Percentiles rank a stretch among this genome's conserved stretches.
phyloP scores from a whole-genome alignment of 2,797 vertebrate species.

The Melanotaenia parkinsoni region DNA sequence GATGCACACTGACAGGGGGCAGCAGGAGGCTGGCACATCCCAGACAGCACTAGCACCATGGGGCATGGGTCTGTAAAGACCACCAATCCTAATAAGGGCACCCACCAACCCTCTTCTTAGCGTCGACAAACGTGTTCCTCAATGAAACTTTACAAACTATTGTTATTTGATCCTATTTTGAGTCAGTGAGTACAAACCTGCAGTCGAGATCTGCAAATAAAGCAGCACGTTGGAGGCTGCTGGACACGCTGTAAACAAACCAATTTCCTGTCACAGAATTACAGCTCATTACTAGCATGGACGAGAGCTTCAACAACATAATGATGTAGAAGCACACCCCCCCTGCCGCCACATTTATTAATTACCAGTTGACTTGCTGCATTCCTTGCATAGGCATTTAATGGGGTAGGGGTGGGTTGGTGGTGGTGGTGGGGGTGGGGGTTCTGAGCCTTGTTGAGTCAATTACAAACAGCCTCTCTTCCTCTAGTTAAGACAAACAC shows the following conservation, averaged over 20 bases:
- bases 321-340: conserved; percentile 81
- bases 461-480: conserved; percentile 78
- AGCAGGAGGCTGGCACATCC: conserved; percentile 82
- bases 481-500: conserved; percentile 69
- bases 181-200: conserved; percentile 53
- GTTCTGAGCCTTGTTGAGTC: conserved; percentile 76
- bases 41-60: conserved; percentile 76
- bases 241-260: conserved; percentile 79
- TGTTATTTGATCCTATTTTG: conserved; percentile 29
- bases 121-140: conserved; percentile 33
- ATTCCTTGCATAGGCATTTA: conserved; percentile 73
- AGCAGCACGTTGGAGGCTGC: conserved; percentile 53
- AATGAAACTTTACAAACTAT: conserved; percentile 15
- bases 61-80: conserved; percentile 71
- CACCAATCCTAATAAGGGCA: conserved; percentile 53
- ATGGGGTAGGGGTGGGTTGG: conserved; percentile 32
- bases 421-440: background rate
- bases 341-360: conserved; percentile 77
- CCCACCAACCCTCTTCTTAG: conserved; percentile 45
- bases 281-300: conserved; percentile 77
- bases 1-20: conserved; percentile 85
- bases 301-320: conserved; percentile 75
- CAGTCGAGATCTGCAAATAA: conserved; percentile 44
- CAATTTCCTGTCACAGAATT: conserved; percentile 80
- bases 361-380: conserved; percentile 78